These are phyloP conservation scores for Penaeus indicus DNA, from an alignment of 1,140 invertebrate genomes.

Conservation along the genomic window DNA sequence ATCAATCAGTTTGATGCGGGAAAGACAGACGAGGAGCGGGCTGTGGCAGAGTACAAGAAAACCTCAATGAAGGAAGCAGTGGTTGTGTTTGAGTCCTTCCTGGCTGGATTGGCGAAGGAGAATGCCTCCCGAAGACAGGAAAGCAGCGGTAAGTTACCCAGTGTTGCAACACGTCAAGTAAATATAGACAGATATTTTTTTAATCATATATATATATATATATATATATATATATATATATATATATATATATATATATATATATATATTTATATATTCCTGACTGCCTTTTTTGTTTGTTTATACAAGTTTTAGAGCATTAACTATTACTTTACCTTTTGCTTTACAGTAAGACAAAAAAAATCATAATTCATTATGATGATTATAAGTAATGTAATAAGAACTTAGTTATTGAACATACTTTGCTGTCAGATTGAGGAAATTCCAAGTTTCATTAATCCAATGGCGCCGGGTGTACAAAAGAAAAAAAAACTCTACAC, in stretches of 20 bases:
- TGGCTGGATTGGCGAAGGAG: slow-evolving; percentile 15
- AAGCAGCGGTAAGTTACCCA: slow-evolving; percentile 19
- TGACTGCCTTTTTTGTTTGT: background rate
- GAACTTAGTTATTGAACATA: too few species aligned
- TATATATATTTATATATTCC: background rate
- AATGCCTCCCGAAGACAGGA: slow-evolving; percentile 18
- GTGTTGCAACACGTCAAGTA: background rate
- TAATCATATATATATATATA: too few species aligned
- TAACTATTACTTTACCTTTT: background rate
- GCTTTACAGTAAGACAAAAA: background rate
- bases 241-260: background rate
- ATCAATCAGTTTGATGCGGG: slow-evolving; percentile 24
- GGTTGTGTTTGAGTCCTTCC: slow-evolving; percentile 22
- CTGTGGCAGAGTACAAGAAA: slow-evolving; percentile 44
- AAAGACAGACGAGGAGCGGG: slow-evolving; percentile 30
- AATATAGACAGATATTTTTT: too few species aligned
- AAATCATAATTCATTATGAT: too few species aligned
- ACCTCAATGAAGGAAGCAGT: slow-evolving; percentile 40
- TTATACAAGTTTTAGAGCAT: background rate
- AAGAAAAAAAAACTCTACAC: too few species aligned
- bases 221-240: background rate
- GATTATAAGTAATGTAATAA: too few species aligned
- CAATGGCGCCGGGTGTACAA: too few species aligned
- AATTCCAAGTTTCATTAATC: too few species aligned
- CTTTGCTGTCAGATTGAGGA: too few species aligned